A percentile compares a stretch with the other conserved stretches of the same genome.
Evolutionary conservation across 2,113 vertebrate species (phyloP).

Genomic region (Callocephalon fimbriatum): DNA sequence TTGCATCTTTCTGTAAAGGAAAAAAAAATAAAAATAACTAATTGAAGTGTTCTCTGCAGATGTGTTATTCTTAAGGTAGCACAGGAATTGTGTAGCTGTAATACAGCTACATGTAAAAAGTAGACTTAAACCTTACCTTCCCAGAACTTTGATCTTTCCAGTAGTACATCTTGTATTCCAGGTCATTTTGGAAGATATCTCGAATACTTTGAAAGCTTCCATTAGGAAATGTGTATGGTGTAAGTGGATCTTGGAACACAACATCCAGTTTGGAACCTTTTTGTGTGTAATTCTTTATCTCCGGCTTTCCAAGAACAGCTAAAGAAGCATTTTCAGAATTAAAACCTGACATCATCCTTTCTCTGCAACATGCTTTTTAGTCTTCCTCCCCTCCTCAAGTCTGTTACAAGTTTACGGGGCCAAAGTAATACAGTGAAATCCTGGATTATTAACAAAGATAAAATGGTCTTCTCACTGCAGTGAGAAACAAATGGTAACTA

Average conservation of each 20-base stretch:
- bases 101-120: background rate
- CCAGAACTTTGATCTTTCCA: constrained; percentile 86
- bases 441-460: background rate
- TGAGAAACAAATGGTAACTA: background rate
- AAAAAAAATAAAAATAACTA: background rate
- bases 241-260: constrained; percentile 77
- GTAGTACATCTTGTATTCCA: constrained; percentile 86
- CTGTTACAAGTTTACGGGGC: background rate
- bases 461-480: background rate
- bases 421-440: background rate
- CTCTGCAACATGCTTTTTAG: background rate
- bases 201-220: constrained; percentile 77
- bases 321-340: constrained; percentile 38
- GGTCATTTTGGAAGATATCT: constrained; percentile 82
- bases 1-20: constrained; percentile 78
- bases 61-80: background rate
- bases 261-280: constrained; percentile 73
- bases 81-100: background rate
- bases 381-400: background rate
- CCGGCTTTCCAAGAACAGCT: constrained; percentile 85
- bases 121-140: constrained; percentile 78
- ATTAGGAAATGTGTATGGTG: constrained; percentile 65
- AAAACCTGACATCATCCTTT: background rate
- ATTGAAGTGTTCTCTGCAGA: background rate
- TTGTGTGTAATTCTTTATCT: constrained; percentile 72